Conservation (phyloP, 2,113 vertebrate species). For the Phrynosoma blainvillii region DNA sequence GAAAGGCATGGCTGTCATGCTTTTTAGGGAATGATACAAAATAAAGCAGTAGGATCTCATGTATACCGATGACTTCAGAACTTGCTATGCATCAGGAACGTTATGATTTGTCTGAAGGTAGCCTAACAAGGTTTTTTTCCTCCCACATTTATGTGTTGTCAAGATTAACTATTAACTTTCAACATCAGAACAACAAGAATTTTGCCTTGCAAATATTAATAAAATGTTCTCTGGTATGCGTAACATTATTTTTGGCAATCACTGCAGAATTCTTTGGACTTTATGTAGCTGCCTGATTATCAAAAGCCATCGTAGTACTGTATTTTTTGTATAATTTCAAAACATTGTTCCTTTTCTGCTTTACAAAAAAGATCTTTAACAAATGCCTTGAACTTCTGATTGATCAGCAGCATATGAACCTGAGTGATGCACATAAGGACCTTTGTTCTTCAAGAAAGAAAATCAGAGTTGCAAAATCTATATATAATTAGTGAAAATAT, state of each 20-base stretch:
- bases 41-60: background rate
- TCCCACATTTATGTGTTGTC: background rate
- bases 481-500: slow-evolving; percentile 17
- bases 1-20: background rate
- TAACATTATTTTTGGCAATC: slow-evolving; percentile 25
- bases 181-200: background rate
- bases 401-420: slow-evolving; percentile 27
- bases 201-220: background rate
- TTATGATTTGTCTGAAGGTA: background rate
- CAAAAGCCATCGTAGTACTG: background rate
- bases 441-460: slow-evolving; percentile 17
- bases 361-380: slow-evolving; percentile 25
- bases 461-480: background rate
- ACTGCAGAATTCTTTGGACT: slow-evolving; percentile 23
- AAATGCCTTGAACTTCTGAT: slow-evolving; percentile 37
- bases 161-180: background rate
- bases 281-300: slow-evolving; percentile 9
- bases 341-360: slow-evolving; percentile 40
- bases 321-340: slow-evolving; percentile 50
- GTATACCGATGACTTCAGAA: background rate
- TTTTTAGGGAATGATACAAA: background rate
- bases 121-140: background rate
- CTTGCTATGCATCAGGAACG: background rate
- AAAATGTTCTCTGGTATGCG: background rate
- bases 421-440: background rate